Evolutionary conservation across 2,888 invertebrate genomes (phyloP), one percentile per base, ranked within the genome.

Genomic region (Stenolophus ochropezus): DNA sequence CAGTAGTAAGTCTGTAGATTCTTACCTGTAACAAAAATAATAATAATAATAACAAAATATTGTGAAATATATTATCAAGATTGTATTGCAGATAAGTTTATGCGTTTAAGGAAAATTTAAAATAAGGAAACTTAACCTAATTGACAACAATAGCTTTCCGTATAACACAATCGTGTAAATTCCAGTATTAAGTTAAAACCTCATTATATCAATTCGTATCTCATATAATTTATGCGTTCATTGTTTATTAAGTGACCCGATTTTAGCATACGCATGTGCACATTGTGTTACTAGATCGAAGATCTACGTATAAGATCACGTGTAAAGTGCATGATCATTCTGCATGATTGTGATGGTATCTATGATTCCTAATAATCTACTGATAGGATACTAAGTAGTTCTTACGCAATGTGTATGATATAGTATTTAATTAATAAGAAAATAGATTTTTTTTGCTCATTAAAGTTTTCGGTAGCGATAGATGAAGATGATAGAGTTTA

Each of bases 171-270:
- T 8, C 11, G 11, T 42, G 33, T 42, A 42, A 42, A 42, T 42
- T 42, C 33, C 33, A 11, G 0, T 11, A 42, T 42, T 42, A 11
- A 42, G 8, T 42, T 42, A 42, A 42, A 42, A 42, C 33, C 33
- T 1, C 33, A 42, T 42, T 42, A 42, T 11, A 11, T 42, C 8
- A 42, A 42, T 42, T 42, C 33, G 1, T 42, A 42, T 42, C 33
- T 42, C 33, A 42, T 42, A 61, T 61, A 61, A 61, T 25, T 61
- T 61, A 23, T 14, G 11, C 14, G 42, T 69, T 33, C 65, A 69
- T 69, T 69, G 65, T 69, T 69, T 69, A 69, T 33, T 69, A 33
- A 69, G 42, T 69, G 65, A 69, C 65, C 65, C 33, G 65, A 69
- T 69, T 69, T 69, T 33, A 33, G 33, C 18, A 18, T 42, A 69